A percentile compares a stretch with the other conserved stretches of the same genome.
These are phyloP conservation scores for Agapornis canus DNA, from an alignment of 2,797 vertebrate genomes.

Conservation along the genomic window DNA sequence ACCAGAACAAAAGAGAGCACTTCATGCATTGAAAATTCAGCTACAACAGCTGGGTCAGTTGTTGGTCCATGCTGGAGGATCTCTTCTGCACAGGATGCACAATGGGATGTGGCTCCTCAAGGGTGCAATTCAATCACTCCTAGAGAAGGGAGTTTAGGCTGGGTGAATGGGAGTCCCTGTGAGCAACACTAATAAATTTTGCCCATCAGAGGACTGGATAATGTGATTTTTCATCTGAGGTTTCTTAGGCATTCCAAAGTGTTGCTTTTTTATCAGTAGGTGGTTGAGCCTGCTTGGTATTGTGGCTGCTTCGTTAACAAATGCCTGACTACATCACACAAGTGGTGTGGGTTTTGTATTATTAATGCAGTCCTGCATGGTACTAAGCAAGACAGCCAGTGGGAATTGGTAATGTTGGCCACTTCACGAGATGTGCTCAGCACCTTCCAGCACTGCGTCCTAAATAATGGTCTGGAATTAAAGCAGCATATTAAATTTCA, in stretches of 20 bases:
- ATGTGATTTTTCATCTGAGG: neutral
- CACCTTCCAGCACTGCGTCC: neutral
- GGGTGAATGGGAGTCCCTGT: neutral
- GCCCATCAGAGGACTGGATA: neutral
- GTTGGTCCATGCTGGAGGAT: neutral
- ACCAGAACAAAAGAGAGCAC: neutral
- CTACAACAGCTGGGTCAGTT: neutral
- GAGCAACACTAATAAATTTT: neutral
- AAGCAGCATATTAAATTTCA: conserved; percentile 33
- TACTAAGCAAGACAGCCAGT: neutral
- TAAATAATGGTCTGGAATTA: conserved; percentile 16
- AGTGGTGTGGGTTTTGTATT: neutral
- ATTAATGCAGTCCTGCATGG: neutral
- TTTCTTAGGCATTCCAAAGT: neutral
- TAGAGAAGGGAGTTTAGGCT: neutral
- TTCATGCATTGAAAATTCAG: neutral
- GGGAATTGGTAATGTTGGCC: neutral
- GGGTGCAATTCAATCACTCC: neutral
- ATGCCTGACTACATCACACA: neutral
- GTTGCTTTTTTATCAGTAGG: neutral
- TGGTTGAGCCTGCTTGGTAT: neutral
- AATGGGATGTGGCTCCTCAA: neutral
- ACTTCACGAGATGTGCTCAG: neutral
- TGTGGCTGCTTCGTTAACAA: neutral
- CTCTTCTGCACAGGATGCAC: neutral